These are phyloP conservation scores for Netelia fuscicornis DNA, from an alignment of 2,888 invertebrate genomes.

Conservation along the genomic window DNA sequence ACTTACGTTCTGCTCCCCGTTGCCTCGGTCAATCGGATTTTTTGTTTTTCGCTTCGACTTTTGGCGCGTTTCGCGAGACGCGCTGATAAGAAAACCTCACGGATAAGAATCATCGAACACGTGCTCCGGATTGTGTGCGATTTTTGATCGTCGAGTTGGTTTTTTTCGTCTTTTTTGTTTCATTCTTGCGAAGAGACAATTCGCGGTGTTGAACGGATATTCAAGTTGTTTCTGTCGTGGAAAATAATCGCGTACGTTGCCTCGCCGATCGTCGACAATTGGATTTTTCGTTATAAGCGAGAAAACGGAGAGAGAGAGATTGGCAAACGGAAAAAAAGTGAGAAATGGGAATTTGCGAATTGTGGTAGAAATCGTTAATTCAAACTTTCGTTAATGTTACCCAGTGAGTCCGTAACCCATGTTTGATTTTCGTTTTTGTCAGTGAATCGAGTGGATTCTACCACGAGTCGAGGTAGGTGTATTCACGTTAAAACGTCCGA, in stretches of 20 bases:
- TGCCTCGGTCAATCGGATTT: no score
- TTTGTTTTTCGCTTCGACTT: background rate
- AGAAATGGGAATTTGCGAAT: slow-evolving; percentile 27
- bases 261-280: slow-evolving; percentile 8
- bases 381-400: background rate
- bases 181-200: background rate
- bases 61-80: background rate
- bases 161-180: background rate
- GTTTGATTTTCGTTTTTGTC: slow-evolving; percentile 36
- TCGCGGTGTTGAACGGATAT: background rate
- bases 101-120: background rate
- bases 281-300: slow-evolving; percentile 18
- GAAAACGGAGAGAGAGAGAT: background rate
- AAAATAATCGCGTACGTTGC: background rate
- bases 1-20: no score
- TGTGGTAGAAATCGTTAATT: background rate
- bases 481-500: background rate
- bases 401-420: slow-evolving; percentile 25
- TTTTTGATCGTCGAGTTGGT: background rate
- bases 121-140: background rate
- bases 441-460: slow-evolving; percentile 68
- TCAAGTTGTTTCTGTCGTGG: background rate
- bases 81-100: slow-evolving; percentile 1
- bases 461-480: slow-evolving; percentile 65
- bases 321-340: slow-evolving; percentile 34